Conservation (phyloP, 2,797 vertebrate species). For the Dryobates pubescens region DNA sequence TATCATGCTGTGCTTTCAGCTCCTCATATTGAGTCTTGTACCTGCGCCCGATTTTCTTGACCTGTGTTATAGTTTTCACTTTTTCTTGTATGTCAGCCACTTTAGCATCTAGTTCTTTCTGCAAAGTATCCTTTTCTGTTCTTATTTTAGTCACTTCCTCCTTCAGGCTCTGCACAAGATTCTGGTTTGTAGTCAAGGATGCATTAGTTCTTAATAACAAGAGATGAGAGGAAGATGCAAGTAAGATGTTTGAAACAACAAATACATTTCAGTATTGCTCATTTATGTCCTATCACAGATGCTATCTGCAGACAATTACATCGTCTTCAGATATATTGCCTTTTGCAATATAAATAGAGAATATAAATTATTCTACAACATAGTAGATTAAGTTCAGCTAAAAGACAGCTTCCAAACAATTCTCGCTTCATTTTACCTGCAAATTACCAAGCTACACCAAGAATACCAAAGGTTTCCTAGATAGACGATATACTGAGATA, state of each 20-base stretch:
- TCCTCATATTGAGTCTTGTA: constrained; percentile 98
- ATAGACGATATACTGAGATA: not conserved
- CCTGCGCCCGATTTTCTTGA: constrained; percentile 96
- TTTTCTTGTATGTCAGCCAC: constrained; percentile 90
- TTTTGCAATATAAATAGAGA: not conserved
- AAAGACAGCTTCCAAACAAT: not conserved
- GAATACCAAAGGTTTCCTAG: not conserved
- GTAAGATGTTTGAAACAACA: not conserved
- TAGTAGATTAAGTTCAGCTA: not conserved
- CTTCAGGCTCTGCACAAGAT: constrained; percentile 86
- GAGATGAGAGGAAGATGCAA: not conserved
- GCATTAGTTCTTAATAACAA: constrained; percentile 81
- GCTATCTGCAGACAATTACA: not conserved
- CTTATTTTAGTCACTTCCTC: constrained; percentile 85
- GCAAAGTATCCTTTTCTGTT: constrained; percentile 85
- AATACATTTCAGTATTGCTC: not conserved
- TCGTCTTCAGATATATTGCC: not conserved
- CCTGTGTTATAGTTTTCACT: constrained; percentile 91
- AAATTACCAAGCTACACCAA: not conserved
- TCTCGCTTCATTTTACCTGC: not conserved
- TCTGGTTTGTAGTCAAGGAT: constrained; percentile 86
- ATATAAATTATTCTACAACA: not conserved
- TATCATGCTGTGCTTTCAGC: constrained; percentile 91
- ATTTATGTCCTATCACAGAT: not conserved
- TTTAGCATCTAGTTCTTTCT: constrained; percentile 86